Evolutionary conservation across 2,797 vertebrate species (phyloP).

Genomic region (Tokudaia muenninki): DNA sequence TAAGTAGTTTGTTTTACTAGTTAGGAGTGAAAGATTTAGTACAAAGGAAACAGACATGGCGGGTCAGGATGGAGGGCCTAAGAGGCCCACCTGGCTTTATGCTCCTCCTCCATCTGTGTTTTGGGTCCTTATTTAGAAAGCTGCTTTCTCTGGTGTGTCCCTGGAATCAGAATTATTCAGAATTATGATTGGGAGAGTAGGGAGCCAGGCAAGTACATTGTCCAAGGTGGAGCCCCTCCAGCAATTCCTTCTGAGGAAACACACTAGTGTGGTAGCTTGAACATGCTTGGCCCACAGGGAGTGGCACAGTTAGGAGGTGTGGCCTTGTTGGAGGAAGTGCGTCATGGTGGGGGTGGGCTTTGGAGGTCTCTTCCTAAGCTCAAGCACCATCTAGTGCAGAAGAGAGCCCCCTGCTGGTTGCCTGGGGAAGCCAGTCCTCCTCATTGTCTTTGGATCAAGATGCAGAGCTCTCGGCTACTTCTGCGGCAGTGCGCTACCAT

Average conservation of each 20-base stretch:
- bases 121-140: background rate
- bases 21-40: background rate
- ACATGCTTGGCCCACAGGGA: background rate
- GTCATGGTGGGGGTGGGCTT: background rate
- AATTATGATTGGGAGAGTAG: background rate
- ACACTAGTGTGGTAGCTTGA: background rate
- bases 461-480: background rate
- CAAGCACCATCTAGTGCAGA: background rate
- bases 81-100: background rate
- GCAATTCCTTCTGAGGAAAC: background rate
- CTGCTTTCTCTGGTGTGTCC: background rate
- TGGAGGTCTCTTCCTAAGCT: background rate
- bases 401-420: background rate
- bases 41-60: background rate
- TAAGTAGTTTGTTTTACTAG: background rate
- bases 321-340: background rate
- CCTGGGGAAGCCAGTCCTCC: background rate
- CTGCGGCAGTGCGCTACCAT: background rate
- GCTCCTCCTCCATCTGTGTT: background rate
- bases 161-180: background rate
- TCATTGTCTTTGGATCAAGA: background rate
- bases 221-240: background rate
- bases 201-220: background rate
- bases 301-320: background rate
- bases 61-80: fast-evolving